Conservation (phyloP, 1,140 invertebrate species). For the Caenorhabditis brenneri region DNA sequence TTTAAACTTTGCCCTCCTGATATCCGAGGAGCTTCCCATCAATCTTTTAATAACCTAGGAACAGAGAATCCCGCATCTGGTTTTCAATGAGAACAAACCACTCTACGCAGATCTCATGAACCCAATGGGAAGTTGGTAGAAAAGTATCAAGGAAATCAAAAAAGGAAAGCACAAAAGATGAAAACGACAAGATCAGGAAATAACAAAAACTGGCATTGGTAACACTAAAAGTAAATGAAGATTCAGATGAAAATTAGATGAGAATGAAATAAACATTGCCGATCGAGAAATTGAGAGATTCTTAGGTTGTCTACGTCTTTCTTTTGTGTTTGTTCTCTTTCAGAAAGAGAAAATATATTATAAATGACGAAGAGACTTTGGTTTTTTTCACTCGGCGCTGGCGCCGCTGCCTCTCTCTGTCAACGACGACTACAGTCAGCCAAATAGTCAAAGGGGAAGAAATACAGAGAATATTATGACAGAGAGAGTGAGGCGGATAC, state of each 20-base stretch:
- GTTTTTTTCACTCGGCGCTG: conserved; percentile 23
- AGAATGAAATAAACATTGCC: conserved; percentile 9
- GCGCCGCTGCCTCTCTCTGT: conserved; percentile 13
- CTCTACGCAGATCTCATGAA: not conserved
- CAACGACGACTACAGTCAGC: conserved; percentile 39
- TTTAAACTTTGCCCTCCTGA: not conserved
- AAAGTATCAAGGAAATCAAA: not conserved
- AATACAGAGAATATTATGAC: conserved; percentile 8
- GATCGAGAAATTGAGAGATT: not conserved
- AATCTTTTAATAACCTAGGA: not conserved
- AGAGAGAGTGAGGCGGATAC: conserved; percentile 9
- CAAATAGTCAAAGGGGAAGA: conserved; percentile 8
- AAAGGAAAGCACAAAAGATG: too few relatives aligned
- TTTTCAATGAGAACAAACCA: not conserved
- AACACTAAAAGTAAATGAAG: not conserved
- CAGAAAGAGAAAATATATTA: conserved; percentile 25
- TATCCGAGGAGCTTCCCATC: not conserved
- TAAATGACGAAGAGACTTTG: conserved; percentile 24
- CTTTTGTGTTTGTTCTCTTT: not conserved
- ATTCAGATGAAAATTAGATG: not conserved
- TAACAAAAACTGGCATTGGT: not conserved
- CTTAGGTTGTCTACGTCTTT: conserved; percentile 18
- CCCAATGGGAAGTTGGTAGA: not conserved
- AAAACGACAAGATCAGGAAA: not conserved
- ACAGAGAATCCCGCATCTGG: not conserved